phyloP scores from a whole-genome alignment of 2,113 vertebrate genomes.

The Dicentrarchus labrax region DNA sequence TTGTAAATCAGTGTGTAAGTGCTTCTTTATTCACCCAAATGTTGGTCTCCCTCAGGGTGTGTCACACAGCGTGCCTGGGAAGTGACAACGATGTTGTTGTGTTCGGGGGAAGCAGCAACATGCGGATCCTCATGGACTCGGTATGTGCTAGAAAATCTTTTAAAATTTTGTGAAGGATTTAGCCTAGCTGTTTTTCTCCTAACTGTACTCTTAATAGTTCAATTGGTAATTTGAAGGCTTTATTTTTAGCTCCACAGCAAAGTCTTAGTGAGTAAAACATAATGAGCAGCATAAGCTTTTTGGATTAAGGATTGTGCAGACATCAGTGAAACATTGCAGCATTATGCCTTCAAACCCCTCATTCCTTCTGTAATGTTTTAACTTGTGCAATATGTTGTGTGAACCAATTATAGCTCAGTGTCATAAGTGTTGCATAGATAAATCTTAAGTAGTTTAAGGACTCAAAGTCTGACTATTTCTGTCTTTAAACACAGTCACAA shows the following conservation, averaged over 20 bases:
- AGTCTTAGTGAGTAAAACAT: not conserved
- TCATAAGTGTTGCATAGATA: conserved; percentile 34
- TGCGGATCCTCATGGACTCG: conserved; percentile 89
- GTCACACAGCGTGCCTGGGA: conserved; percentile 93
- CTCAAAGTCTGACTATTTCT: not conserved
- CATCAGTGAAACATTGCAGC: not conserved
- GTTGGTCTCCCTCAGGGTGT: conserved; percentile 82
- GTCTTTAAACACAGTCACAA: no score
- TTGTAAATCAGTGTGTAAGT: not conserved
- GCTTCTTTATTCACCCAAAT: not conserved
- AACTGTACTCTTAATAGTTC: not conserved
- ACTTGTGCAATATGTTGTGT: not conserved
- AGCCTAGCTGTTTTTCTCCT: no score
- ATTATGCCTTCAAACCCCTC: not conserved
- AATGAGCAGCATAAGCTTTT: not conserved
- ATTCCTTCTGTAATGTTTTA: not conserved
- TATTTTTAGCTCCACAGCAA: not conserved
- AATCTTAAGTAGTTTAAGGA: conserved; percentile 50
- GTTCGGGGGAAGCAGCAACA: conserved; percentile 94
- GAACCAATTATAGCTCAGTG: conserved; percentile 1
- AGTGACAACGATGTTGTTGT: conserved; percentile 93
- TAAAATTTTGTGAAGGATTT: not conserved
- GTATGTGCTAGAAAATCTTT: conserved; percentile 80
- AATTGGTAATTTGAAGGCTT: fast-evolving
- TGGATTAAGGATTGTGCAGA: not conserved